Conservation (phyloP, 2,113 vertebrate genomes). For the Bubo blakistoni region DNA sequence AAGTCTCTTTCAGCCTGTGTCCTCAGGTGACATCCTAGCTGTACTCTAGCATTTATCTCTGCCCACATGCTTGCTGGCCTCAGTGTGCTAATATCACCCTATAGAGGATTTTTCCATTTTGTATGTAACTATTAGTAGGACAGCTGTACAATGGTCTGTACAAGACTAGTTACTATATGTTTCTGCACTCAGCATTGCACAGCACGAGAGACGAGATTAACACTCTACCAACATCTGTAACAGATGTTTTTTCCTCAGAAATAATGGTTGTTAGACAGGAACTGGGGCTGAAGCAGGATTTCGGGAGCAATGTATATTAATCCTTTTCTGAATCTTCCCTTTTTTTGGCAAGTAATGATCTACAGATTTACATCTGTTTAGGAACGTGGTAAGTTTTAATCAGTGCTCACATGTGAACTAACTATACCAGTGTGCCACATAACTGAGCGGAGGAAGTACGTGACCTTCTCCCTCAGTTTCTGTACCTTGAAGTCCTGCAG, state of each 20-base stretch:
- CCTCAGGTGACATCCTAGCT: not conserved
- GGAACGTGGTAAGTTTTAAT: not conserved
- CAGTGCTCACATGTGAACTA: not conserved
- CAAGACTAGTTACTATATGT: accelerated
- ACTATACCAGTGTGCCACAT: not conserved
- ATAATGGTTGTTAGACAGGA: not conserved
- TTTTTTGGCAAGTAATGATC: not conserved
- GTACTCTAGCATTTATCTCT: not conserved
- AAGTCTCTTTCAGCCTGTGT: not conserved
- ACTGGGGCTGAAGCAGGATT: not conserved
- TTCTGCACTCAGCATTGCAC: not conserved
- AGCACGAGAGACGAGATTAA: not conserved
- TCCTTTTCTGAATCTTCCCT: not conserved
- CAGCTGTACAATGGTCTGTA: not conserved
- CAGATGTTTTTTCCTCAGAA: not conserved
- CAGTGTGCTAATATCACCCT: not conserved
- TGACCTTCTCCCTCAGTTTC: not conserved
- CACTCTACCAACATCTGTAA: not conserved
- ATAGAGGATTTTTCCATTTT: not conserved
- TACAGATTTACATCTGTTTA: not conserved
- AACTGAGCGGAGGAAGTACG: no score
- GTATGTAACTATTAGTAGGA: accelerated
- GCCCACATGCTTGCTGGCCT: not conserved
- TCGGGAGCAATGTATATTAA: not conserved
- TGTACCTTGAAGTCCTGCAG: not conserved